A percentile compares a stretch with the other conserved stretches of the same genome.
phyloP scores from a whole-genome alignment of 2,113 vertebrate genomes.

The Charadrius vociferus region DNA sequence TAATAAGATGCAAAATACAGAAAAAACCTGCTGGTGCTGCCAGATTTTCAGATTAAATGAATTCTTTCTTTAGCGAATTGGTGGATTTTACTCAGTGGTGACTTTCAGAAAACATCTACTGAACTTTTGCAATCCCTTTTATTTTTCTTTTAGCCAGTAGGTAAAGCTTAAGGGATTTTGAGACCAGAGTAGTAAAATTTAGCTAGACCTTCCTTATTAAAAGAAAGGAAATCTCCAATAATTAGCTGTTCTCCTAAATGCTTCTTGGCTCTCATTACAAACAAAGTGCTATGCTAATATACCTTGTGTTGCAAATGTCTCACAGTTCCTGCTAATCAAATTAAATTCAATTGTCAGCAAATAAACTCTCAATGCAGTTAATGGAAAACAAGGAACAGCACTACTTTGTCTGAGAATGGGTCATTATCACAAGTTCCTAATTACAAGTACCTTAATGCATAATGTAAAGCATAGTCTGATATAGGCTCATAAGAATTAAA shows the following conservation, averaged over 20 bases:
- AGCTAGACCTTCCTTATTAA: conserved; percentile 67
- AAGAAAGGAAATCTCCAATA: conserved; percentile 58
- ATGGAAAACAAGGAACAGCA: conserved; percentile 71
- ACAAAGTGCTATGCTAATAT: conserved; percentile 75
- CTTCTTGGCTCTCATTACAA: conserved; percentile 77
- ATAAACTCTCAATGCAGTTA: conserved; percentile 77
- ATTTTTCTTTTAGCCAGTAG: conserved; percentile 39
- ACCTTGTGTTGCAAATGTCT: conserved; percentile 77
- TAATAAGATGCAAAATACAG: neutral
- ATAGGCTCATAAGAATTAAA: conserved; percentile 29
- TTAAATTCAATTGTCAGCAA: conserved; percentile 76
- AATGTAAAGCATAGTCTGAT: conserved; percentile 54
- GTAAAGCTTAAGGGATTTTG: conserved; percentile 69
- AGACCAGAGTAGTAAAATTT: conserved; percentile 62
- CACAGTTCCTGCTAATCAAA: conserved; percentile 80
- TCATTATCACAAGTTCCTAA: conserved; percentile 76
- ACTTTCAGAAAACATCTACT: neutral
- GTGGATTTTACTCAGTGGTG: neutral
- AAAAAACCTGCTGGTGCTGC: neutral
- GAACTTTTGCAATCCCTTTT: neutral
- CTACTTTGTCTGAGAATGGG: conserved; percentile 70
- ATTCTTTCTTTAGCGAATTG: neutral
- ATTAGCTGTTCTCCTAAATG: conserved; percentile 77
- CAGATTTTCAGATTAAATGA: neutral
- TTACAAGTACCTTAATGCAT: conserved; percentile 67